A percentile compares a stretch with the other conserved stretches of the same genome.
phyloP scores from a whole-genome alignment of 2,113 vertebrate species.

The Spea bombifrons region DNA sequence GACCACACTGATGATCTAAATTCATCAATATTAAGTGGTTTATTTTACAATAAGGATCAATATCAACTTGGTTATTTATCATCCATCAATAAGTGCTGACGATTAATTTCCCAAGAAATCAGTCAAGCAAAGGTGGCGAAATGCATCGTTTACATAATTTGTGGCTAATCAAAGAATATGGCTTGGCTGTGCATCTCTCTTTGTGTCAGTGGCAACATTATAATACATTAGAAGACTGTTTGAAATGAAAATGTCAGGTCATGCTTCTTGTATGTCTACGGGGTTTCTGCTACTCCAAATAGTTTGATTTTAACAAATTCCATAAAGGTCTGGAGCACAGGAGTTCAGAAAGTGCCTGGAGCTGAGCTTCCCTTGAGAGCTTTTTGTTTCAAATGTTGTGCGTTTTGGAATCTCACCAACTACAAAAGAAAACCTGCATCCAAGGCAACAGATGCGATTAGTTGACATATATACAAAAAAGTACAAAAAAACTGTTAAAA shows the following conservation, averaged over 20 bases:
- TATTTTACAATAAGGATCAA: background rate
- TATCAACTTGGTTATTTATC: background rate
- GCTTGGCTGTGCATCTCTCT: slow-evolving; percentile 49
- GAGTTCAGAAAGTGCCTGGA: slow-evolving; percentile 51
- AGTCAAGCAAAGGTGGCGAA: slow-evolving; percentile 38
- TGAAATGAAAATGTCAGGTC: slow-evolving; percentile 43
- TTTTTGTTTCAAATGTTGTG: slow-evolving; percentile 24
- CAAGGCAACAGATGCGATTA: slow-evolving; percentile 11
- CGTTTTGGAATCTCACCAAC: slow-evolving; percentile 16
- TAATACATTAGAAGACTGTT: slow-evolving; percentile 39
- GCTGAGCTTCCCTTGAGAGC: slow-evolving; percentile 39
- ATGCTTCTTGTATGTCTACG: slow-evolving; percentile 59
- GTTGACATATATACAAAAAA: slow-evolving; percentile 7
- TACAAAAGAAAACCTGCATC: slow-evolving; percentile 21
- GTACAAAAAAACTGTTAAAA: slow-evolving; percentile 4
- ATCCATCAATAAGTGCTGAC: background rate
- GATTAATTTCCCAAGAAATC: slow-evolving; percentile 23
- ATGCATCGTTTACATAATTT: slow-evolving; percentile 52
- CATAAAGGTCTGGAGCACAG: slow-evolving; percentile 50
- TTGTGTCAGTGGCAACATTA: slow-evolving; percentile 55
- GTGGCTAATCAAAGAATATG: background rate
- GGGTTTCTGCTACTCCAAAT: slow-evolving; percentile 57
- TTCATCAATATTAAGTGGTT: background rate
- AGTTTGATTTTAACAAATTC: slow-evolving; percentile 63
- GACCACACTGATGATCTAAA: slow-evolving; percentile 14